Conservation (phyloP, 2,113 vertebrate genomes). For the Prochilodus magdalenae region DNA sequence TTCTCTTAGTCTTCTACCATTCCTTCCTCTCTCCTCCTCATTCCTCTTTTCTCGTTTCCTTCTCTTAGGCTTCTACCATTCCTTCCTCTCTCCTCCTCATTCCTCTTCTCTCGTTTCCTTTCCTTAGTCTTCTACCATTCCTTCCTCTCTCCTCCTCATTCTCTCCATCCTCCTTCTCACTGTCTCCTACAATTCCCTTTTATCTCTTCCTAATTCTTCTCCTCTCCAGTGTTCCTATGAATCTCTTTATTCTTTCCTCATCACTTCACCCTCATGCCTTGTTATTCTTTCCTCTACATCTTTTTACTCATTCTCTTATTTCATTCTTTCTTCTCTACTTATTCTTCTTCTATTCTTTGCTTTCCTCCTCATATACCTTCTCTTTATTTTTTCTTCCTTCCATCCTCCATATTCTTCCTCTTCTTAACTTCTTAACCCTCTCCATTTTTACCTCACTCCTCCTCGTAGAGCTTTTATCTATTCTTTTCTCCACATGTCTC, state of each 20-base stretch:
- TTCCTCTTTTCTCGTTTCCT: neutral
- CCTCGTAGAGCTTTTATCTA: too few species aligned
- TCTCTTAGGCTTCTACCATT: neutral
- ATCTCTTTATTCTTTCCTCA: too few species aligned
- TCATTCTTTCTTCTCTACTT: neutral
- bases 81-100: slow-evolving; percentile 26
- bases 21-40: neutral
- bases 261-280: too few species aligned
- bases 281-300: too few species aligned
- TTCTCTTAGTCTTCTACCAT: neutral
- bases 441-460: too few species aligned
- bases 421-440: neutral
- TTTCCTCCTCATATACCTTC: neutral
- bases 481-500: neutral
- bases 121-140: neutral
- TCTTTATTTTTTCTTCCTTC: neutral
- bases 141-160: neutral
- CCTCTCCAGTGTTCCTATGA: too few species aligned
- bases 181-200: too few species aligned
- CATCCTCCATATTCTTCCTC: slow-evolving; percentile 16
- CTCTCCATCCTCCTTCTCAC: too few species aligned
- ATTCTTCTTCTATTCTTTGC: neutral
- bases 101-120: neutral
- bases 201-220: too few species aligned
- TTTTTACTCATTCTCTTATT: too few species aligned